phyloP scores from a whole-genome alignment of 2,888 invertebrate genomes.

The Thereva nobilitata region DNA sequence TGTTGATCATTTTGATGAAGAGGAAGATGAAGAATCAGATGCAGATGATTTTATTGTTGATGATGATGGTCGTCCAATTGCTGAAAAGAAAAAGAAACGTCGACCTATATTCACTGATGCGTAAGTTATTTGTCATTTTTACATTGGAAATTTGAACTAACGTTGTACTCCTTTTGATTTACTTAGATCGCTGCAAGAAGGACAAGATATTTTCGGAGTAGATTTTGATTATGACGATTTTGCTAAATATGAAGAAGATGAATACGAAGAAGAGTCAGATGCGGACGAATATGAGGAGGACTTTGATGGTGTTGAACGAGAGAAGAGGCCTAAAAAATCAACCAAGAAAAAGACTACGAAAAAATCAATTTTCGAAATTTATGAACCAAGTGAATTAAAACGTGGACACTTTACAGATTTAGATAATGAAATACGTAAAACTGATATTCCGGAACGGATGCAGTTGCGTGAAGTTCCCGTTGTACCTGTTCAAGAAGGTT shows the following conservation, averaged over 20 bases:
- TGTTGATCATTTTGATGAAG: slow-evolving; percentile 73
- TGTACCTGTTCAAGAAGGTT: slow-evolving; percentile 78
- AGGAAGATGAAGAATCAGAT: slow-evolving; percentile 81
- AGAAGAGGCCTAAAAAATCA: slow-evolving; percentile 74
- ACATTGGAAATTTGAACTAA: not conserved
- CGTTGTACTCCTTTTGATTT: not conserved
- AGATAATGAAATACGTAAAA: slow-evolving; percentile 87
- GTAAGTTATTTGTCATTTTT: slow-evolving; percentile 61
- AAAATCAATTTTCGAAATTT: slow-evolving; percentile 90
- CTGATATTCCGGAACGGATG: slow-evolving; percentile 90
- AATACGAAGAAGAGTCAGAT: slow-evolving; percentile 76
- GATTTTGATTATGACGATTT: slow-evolving; percentile 96
- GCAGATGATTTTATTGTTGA: slow-evolving; percentile 98
- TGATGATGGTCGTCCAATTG: slow-evolving; percentile 88
- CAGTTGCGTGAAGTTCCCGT: slow-evolving; percentile 87
- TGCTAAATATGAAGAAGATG: slow-evolving; percentile 81
- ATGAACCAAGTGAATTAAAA: slow-evolving; percentile 96
- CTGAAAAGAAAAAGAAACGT: slow-evolving; percentile 77
- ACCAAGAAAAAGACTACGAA: slow-evolving; percentile 76
- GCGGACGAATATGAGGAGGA: slow-evolving; percentile 83
- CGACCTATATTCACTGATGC: slow-evolving; percentile 85
- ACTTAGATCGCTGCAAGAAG: slow-evolving; percentile 86
- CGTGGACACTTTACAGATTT: slow-evolving; percentile 93
- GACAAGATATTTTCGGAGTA: slow-evolving; percentile 99
- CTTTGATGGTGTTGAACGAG: slow-evolving; percentile 68